Evolutionary conservation across 2,888 invertebrate genomes (phyloP).

Genomic region (Adelognathus sp.): DNA sequence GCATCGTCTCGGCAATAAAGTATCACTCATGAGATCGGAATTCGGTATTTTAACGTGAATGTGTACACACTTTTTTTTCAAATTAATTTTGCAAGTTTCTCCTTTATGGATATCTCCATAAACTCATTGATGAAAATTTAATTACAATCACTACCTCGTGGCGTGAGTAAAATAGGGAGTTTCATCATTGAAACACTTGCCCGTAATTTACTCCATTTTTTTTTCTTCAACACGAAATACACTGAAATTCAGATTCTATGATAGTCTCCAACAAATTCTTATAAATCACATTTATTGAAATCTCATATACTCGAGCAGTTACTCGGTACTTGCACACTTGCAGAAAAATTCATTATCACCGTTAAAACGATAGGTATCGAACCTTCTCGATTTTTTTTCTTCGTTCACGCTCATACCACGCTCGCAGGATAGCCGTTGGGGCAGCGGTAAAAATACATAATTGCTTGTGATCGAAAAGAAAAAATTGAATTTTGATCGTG

Average conservation of each 20-base stretch:
- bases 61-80: no score
- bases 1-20: background rate
- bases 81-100: no score
- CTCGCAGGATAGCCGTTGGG: conserved; percentile 59
- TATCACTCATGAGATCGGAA: background rate
- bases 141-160: no score
- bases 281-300: no score
- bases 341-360: background rate
- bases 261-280: no score
- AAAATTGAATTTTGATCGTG: background rate
- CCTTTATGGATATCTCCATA: no score
- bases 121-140: no score
- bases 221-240: no score
- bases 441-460: conserved; percentile 1
- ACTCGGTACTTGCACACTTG: background rate
- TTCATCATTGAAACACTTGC: background rate
- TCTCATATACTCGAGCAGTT: background rate
- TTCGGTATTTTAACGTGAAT: no score
- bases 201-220: background rate
- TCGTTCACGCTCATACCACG: conserved; percentile 49
- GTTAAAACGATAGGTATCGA: conserved; percentile 6
- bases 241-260: no score
- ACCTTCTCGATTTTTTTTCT: conserved; percentile 43
- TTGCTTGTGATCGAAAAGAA: background rate
- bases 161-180: background rate